Conservation (phyloP, 2,888 invertebrate genomes). For the Omphaloscelis lunosa region DNA sequence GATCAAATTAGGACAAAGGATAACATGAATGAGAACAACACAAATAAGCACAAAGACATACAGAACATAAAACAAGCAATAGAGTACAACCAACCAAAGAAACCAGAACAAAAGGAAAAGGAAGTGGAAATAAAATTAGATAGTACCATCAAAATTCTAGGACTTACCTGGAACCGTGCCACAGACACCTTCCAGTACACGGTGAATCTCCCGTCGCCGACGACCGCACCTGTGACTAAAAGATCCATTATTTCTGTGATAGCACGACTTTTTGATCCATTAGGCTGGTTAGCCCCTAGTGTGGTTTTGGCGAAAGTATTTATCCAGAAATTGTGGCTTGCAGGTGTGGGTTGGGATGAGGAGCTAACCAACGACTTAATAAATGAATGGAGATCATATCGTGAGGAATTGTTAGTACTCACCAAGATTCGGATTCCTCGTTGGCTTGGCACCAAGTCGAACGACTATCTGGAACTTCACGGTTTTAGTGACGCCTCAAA, state of each 20-base stretch:
- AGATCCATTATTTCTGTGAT: slow-evolving; percentile 48
- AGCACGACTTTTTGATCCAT: slow-evolving; percentile 44
- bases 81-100: slow-evolving; percentile 3
- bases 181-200: slow-evolving; percentile 48
- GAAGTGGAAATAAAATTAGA: slow-evolving; percentile 17
- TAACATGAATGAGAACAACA: no score
- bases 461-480: slow-evolving; percentile 3
- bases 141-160: slow-evolving; percentile 11
- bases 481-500: slow-evolving; percentile 13
- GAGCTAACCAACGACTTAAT: not conserved
- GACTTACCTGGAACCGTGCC: not conserved
- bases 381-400: slow-evolving; percentile 10
- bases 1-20: no score
- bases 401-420: slow-evolving; percentile 6
- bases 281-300: slow-evolving; percentile 17
- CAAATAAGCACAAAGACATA: no score
- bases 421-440: slow-evolving; percentile 11
- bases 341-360: not conserved
- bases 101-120: not conserved
- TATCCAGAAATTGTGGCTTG: slow-evolving; percentile 4
- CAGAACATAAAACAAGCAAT: not conserved
- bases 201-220: slow-evolving; percentile 42
- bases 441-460: not conserved
- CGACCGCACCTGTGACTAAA: slow-evolving; percentile 44
- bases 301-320: slow-evolving; percentile 28